These are phyloP conservation scores for Eriosoma lanigerum DNA, from an alignment of 1,140 invertebrate species.

Conservation along the genomic window DNA sequence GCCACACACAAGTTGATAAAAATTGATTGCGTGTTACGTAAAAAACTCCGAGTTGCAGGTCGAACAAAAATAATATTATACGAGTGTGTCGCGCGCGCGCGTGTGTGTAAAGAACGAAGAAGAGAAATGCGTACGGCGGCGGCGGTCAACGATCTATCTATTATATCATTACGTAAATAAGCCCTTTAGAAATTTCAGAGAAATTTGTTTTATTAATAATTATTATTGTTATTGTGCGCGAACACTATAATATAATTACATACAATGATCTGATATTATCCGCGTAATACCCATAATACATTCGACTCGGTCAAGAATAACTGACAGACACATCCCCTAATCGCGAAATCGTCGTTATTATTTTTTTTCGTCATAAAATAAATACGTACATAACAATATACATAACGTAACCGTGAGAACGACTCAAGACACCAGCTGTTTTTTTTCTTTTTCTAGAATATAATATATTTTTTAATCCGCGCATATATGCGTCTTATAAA, in stretches of 20 bases:
- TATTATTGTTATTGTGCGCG: not conserved
- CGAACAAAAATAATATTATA: not conserved
- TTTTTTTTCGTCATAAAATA: slow-evolving; percentile 7
- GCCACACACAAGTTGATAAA: not conserved
- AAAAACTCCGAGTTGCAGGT: not conserved
- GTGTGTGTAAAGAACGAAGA: not conserved
- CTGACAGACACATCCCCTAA: not conserved
- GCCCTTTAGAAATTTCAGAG: not conserved
- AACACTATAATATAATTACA: not conserved
- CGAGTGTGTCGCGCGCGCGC: not conserved
- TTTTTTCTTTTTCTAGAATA: not conserved
- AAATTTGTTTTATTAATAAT: not conserved
- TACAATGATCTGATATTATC: no score
- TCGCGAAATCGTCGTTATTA: not conserved
- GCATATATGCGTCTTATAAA: not conserved
- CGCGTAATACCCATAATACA: not conserved
- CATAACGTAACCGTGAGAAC: slow-evolving; percentile 20
- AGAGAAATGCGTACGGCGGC: not conserved
- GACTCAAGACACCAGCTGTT: slow-evolving; percentile 24
- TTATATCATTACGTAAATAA: not conserved
- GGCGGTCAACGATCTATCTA: not conserved
- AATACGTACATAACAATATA: not conserved
- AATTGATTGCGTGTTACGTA: not conserved
- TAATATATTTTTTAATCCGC: not conserved
- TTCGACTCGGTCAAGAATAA: not conserved